Conservation (phyloP, 2,888 invertebrate genomes). For the Leucania comma region DNA sequence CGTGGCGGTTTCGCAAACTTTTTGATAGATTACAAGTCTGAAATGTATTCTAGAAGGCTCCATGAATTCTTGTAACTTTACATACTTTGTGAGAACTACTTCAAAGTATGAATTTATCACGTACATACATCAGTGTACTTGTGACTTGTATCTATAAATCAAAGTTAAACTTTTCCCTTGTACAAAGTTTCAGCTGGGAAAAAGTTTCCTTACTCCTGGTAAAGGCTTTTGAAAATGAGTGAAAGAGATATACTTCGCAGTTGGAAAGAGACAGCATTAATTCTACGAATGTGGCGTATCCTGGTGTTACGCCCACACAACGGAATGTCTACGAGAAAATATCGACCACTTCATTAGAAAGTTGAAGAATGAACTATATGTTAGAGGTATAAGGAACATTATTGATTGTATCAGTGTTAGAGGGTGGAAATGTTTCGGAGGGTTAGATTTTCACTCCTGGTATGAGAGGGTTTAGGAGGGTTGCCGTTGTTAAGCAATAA, state of each 20-base stretch:
- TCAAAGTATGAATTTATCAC: constrained; percentile 32
- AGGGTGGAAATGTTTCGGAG: constrained; percentile 43
- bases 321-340: constrained; percentile 72
- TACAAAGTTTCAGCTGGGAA: constrained; percentile 10
- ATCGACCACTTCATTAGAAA: constrained; percentile 75
- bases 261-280: constrained; percentile 67
- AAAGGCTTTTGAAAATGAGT: constrained; percentile 53
- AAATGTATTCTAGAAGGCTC: not conserved
- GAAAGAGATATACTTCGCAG: constrained; percentile 55
- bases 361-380: constrained; percentile 53
- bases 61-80: constrained; percentile 11
- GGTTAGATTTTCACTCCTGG: constrained; percentile 52
- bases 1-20: not conserved
- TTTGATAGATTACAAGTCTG: constrained; percentile 1
- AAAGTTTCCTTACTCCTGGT: constrained; percentile 56
- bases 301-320: constrained; percentile 75
- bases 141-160: constrained; percentile 33
- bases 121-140: not conserved
- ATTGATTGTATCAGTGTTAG: constrained; percentile 30
- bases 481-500: not conserved
- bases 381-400: constrained; percentile 2
- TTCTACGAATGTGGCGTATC: constrained; percentile 44
- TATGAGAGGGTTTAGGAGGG: constrained; percentile 28
- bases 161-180: constrained; percentile 2
- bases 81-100: constrained; percentile 19